Evolutionary conservation across 2,888 invertebrate species (phyloP).

Genomic region (Drosophila bunnanda): DNA sequence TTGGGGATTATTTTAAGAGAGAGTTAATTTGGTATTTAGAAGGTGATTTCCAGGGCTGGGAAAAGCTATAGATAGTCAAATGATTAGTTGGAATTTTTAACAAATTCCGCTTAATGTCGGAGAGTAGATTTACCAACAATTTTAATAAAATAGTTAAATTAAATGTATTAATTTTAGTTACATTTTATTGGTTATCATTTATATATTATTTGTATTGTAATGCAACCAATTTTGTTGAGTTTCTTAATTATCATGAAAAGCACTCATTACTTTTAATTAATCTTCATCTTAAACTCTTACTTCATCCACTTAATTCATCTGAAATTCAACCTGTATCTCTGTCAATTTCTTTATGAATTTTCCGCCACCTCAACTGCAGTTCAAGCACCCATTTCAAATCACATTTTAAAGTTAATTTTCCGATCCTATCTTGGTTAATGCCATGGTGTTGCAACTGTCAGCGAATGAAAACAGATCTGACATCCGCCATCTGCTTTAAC

Average conservation of each 20-base stretch:
- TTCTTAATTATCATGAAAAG: too few species aligned
- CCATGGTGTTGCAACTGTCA: constrained; percentile 42
- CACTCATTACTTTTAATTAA: background rate
- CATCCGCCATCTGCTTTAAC: constrained; percentile 38
- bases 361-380: constrained; percentile 2
- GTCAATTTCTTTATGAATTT: background rate
- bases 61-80: too few species aligned
- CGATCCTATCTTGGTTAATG: constrained; percentile 27
- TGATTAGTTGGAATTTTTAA: too few species aligned
- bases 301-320: background rate
- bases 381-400: constrained; percentile 19
- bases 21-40: background rate
- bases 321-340: background rate
- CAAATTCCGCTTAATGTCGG: too few species aligned
- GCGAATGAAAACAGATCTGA: constrained; percentile 25
- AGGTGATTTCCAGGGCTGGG: background rate
- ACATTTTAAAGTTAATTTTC: constrained; percentile 25
- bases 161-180: too few species aligned
- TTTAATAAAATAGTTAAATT: background rate
- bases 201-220: background rate
- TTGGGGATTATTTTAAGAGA: background rate
- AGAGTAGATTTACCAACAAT: too few species aligned
- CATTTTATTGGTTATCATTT: too few species aligned
- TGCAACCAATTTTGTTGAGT: background rate
- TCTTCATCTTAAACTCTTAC: background rate